Conservation (phyloP, 1,140 invertebrate species). For the Drosophila hydei region DNA sequence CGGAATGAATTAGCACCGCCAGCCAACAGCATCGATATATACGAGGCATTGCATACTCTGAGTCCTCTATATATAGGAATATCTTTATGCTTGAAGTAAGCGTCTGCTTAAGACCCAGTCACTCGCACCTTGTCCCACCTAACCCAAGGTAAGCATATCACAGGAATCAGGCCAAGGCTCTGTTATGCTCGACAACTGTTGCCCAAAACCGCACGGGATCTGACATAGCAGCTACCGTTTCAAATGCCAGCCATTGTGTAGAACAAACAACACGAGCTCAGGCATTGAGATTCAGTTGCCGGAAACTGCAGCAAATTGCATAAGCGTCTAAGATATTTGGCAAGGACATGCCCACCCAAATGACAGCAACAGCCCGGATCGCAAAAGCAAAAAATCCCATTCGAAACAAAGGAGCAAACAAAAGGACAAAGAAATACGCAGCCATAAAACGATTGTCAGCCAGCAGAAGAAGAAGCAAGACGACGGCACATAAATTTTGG, state of each 20-base stretch:
- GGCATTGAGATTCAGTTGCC: constrained; percentile 12
- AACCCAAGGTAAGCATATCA: background rate
- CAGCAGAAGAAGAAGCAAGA: constrained; percentile 9
- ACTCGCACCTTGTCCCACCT: constrained; percentile 3
- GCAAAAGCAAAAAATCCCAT: constrained; percentile 32
- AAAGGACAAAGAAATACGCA: constrained; percentile 45
- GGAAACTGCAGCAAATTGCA: constrained; percentile 77
- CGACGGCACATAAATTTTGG: constrained; percentile 65
- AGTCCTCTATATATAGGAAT: background rate
- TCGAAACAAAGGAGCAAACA: constrained; percentile 42
- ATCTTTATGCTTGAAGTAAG: background rate
- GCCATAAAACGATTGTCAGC: constrained; percentile 64
- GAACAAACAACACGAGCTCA: constrained; percentile 49
- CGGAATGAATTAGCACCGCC: constrained; percentile 51
- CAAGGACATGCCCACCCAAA: constrained; percentile 64
- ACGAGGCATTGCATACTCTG: too few relatives aligned
- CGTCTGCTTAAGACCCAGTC: background rate
- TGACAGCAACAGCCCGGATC: constrained; percentile 53
- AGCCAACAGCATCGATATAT: background rate
- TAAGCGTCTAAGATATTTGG: constrained; percentile 62
- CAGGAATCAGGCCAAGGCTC: constrained; percentile 40
- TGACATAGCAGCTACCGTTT: constrained; percentile 56
- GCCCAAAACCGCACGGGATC: constrained; percentile 28
- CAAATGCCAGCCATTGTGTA: constrained; percentile 19
- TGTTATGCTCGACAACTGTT: constrained; percentile 48